Conservation (phyloP, 2,113 vertebrate genomes). For the Ovis canadensis region DNA sequence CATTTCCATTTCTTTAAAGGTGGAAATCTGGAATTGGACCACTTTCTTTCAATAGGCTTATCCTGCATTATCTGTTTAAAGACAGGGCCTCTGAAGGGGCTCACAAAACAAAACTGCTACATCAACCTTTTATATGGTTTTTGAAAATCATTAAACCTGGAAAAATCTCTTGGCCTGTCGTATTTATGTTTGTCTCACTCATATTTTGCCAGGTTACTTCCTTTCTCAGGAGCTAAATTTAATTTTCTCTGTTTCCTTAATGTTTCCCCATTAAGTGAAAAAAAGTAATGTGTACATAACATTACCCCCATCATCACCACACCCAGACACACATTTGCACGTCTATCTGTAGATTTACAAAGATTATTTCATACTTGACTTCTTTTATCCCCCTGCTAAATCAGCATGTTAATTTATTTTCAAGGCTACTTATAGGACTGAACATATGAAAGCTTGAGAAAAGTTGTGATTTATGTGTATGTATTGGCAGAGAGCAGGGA, state of each 20-base stretch:
- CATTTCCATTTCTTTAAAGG: constrained; percentile 23
- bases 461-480: constrained; percentile 20
- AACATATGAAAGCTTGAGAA: constrained; percentile 23
- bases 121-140: not conserved
- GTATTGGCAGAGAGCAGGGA: not conserved
- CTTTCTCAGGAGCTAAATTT: not conserved
- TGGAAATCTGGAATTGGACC: not conserved
- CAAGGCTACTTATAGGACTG: constrained; percentile 28
- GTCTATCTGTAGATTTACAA: not conserved
- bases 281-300: not conserved
- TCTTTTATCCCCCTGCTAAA: constrained; percentile 28
- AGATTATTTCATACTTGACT: constrained; percentile 33
- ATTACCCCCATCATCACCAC: not conserved
- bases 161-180: not conserved
- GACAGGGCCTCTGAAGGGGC: not conserved
- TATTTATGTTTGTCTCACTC: not conserved
- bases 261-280: not conserved
- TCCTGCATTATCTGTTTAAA: constrained; percentile 19
- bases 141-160: constrained; percentile 30
- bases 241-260: not conserved
- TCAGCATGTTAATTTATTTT: constrained; percentile 49
- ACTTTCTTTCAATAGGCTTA: not conserved
- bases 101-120: not conserved
- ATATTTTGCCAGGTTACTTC: not conserved
- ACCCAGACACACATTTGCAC: not conserved